Conservation (phyloP, 2,797 vertebrate genomes). For the Arnoldichthys spilopterus region DNA sequence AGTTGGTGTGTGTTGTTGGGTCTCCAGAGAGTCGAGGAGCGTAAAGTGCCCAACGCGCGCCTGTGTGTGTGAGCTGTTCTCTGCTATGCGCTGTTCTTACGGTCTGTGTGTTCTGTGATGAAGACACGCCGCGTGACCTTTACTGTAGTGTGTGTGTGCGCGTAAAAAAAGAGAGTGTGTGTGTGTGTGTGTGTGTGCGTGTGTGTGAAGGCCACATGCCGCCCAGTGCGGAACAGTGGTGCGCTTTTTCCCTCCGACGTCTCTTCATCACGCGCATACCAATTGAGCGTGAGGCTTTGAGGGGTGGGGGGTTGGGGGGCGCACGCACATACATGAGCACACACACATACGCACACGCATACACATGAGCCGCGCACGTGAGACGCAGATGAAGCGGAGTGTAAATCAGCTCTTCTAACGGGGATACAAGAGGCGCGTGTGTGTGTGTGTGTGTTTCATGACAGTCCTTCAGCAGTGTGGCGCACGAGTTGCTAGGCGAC, state of each 20-base stretch:
- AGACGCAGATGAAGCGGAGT: neutral
- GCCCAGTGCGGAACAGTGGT: too few species aligned
- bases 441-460: neutral
- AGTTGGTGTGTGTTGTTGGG: slow-evolving; percentile 30
- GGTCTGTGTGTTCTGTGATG: neutral
- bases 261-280: slow-evolving; percentile 52
- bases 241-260: slow-evolving; percentile 27
- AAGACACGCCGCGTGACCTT: slow-evolving; percentile 41
- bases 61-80: neutral
- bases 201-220: neutral
- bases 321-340: slow-evolving; percentile 4
- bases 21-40: neutral
- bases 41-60: neutral
- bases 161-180: too few species aligned
- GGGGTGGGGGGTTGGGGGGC: neutral
- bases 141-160: slow-evolving; percentile 21
- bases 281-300: slow-evolving; percentile 46
- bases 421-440: neutral
- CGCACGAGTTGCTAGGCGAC: slow-evolving; percentile 45
- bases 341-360: slow-evolving; percentile 16
- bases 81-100: neutral
- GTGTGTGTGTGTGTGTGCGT: slow-evolving; percentile 5
- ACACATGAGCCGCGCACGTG: slow-evolving; percentile 8
- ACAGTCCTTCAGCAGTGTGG: slow-evolving; percentile 21
- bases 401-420: neutral